phyloP scores from a whole-genome alignment of 2,797 vertebrate species.

The Enteromius argenteus region DNA sequence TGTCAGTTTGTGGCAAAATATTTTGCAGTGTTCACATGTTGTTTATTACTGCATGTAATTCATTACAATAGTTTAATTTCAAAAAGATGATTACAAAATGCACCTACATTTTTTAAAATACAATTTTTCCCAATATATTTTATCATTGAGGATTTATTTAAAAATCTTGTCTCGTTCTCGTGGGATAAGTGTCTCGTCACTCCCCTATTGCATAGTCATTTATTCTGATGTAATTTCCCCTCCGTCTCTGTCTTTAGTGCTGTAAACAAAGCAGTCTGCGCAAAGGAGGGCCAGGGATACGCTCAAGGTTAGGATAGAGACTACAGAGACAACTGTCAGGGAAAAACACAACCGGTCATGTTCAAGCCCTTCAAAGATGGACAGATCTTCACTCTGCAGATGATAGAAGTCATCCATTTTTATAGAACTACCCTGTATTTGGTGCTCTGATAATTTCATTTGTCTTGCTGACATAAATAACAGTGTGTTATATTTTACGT shows the following conservation, averaged over 20 bases:
- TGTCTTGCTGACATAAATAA: not conserved
- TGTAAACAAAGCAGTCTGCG: conserved; percentile 55
- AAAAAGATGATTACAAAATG: too few relatives aligned
- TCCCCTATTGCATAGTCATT: conserved; percentile 33
- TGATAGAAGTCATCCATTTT: not conserved
- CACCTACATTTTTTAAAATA: too few relatives aligned
- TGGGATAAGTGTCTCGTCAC: too few relatives aligned
- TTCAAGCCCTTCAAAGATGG: not conserved
- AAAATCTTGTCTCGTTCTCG: too few relatives aligned
- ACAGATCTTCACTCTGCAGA: not conserved
- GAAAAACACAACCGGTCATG: not conserved
- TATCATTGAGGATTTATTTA: too few relatives aligned
- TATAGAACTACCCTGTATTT: not conserved
- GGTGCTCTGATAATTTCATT: not conserved
- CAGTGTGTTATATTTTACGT: not conserved
- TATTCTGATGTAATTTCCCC: conserved; percentile 58
- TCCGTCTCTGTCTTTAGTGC: conserved; percentile 51
- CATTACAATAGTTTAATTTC: too few relatives aligned
- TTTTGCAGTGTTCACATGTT: too few relatives aligned
- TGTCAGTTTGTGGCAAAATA: too few relatives aligned
- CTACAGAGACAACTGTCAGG: conserved; percentile 33
- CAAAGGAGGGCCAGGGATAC: conserved; percentile 47
- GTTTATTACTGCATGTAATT: too few relatives aligned
- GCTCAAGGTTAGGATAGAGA: conserved; percentile 53
- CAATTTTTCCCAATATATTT: too few relatives aligned